Base-by-base conservation (phyloP, 1,140 invertebrate species). In the Mesaphorura yosii region DNA sequence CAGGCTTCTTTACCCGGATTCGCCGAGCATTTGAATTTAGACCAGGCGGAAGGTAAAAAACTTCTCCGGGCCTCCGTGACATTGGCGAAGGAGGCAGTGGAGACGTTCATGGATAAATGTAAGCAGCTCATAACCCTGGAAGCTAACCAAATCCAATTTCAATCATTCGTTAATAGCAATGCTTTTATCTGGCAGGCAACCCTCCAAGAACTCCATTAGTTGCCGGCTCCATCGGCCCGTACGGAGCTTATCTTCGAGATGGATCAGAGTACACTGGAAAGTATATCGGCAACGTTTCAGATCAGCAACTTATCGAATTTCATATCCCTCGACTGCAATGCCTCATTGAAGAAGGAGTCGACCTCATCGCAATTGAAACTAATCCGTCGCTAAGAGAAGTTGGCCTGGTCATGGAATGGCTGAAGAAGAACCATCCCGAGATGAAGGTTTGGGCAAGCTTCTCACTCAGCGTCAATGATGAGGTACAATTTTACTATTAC, bases 191-290 rank as follows among this genome's bases (percentile, higher is more conserved):
- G 17, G 12, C 12, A 17, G 17, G 26, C 31, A 29, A 45, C 40
- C 40, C 29, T 31, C 48, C 39, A 46, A 51, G 27, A 15, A 28
- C 68, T 10, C 78, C 82, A 1, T 57, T 80, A 23, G 75, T 88
- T 38, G 78, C 84, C 38, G 91, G 86, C 7, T 89, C 88, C 0
- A 79, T 93, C 34, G 90, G 91, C 1, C 87, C 91, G 0, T 94
- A 90, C 65, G 91, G 88, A 0, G 88, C 89, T 3, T 81, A 77
- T 58, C 71, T 91, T 3, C 79, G 84, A 64, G 87, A 95, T 69
- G 83, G 82, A 19, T 93, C 89, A 0, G 91, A 95, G 69, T 96
- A 93, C 65, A 80, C 75, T 37, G 91, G 92, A 20, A 76, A 73
- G 51, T 95, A 94, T 66, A 77, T 82, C 0, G 78, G 83, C 40